phyloP scores from a whole-genome alignment of 2,113 vertebrate species.

The Aegotheles bennettii region DNA sequence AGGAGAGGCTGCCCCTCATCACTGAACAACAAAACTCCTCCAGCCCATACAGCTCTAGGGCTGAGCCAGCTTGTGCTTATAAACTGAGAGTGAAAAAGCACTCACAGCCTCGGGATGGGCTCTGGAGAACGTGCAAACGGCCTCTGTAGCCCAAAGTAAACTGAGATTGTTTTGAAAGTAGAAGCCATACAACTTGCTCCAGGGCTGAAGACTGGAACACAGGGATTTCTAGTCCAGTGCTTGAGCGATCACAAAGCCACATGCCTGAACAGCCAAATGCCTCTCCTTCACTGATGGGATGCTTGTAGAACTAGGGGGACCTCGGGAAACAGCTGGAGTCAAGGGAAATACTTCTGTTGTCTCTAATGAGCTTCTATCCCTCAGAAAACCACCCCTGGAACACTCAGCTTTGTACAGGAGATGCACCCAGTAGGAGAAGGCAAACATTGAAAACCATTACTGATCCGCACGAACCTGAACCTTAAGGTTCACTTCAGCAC shows the following conservation, averaged over 20 bases:
- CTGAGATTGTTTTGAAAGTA: slow-evolving; percentile 52
- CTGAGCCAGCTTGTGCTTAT: slow-evolving; percentile 2
- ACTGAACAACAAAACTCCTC: neutral
- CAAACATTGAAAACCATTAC: neutral
- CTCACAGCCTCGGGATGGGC: slow-evolving; percentile 32
- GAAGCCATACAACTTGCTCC: slow-evolving; percentile 41
- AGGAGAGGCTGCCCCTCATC: neutral
- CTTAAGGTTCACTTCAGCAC: neutral
- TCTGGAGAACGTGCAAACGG: slow-evolving; percentile 37
- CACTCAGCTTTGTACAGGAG: neutral
- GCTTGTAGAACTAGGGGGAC: neutral
- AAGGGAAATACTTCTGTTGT: neutral
- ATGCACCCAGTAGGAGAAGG: neutral
- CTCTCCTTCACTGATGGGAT: neutral
- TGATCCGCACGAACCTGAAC: neutral
- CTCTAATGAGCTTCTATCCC: neutral
- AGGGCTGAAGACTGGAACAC: slow-evolving; percentile 34
- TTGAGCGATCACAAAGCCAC: slow-evolving; percentile 9
- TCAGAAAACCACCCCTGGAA: neutral
- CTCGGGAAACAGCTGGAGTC: slow-evolving; percentile 2
- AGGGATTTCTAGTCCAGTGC: slow-evolving; percentile 38
- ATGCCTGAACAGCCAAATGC: slow-evolving; percentile 22
- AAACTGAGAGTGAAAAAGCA: slow-evolving; percentile 43
- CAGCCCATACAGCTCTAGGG: slow-evolving; percentile 9
- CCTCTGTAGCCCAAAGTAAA: slow-evolving; percentile 42